Conservation (phyloP, 2,797 vertebrate species). For the Mycteria americana region DNA sequence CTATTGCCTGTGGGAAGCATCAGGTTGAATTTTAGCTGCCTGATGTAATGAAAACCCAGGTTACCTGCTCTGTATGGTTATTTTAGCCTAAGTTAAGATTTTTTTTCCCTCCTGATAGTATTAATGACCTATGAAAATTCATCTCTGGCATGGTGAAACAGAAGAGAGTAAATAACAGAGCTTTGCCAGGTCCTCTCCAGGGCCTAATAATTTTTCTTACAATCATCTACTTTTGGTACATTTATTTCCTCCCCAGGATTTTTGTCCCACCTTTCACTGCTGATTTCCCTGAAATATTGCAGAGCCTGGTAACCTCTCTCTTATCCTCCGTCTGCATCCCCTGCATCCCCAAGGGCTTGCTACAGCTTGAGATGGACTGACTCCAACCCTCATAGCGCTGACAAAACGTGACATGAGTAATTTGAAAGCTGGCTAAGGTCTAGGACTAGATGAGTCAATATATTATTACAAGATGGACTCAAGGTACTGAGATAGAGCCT, state of each 20-base stretch:
- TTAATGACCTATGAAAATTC: not conserved
- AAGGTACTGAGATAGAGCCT: not conserved
- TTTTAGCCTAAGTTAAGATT: not conserved
- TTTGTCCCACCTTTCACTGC: not conserved
- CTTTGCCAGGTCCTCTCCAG: not conserved
- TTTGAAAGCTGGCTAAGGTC: not conserved
- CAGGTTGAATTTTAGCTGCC: conserved; percentile 21
- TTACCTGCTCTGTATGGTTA: not conserved
- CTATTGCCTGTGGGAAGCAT: conserved; percentile 26
- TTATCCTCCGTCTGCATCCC: not conserved
- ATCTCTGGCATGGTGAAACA: not conserved
- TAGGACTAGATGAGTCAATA: not conserved
- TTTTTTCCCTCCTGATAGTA: not conserved
- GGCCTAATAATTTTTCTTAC: not conserved
- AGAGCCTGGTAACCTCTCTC: not conserved
- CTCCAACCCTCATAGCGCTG: not conserved
- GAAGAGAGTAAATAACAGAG: not conserved
- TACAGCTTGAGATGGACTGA: not conserved
- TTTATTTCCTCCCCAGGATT: not conserved
- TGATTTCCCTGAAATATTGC: conserved; percentile 29
- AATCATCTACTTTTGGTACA: not conserved
- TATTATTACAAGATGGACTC: not conserved
- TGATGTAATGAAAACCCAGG: not conserved
- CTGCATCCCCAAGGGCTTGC: not conserved
- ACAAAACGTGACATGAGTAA: not conserved